Evolutionary conservation across 2,113 vertebrate species (phyloP).

Genomic region (Menura novaehollandiae): DNA sequence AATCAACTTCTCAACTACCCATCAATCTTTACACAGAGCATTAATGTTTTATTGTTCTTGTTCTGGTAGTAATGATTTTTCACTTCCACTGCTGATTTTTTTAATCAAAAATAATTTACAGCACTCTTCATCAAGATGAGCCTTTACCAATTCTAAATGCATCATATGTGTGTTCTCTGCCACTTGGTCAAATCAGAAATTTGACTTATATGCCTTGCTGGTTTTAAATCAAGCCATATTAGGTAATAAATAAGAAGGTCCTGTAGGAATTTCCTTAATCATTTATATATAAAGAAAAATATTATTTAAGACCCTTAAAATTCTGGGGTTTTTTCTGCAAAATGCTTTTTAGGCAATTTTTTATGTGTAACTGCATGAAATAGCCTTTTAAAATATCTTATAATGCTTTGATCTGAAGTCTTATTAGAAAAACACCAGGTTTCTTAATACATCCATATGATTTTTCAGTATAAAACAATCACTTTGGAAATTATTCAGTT

Average conservation of each 20-base stretch:
- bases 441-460: not conserved
- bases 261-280: not conserved
- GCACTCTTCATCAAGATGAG: not conserved
- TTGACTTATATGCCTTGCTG: not conserved
- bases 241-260: not conserved
- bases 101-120: slow-evolving; percentile 42
- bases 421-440: not conserved
- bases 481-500: not conserved
- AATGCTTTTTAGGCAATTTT: not conserved
- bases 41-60: slow-evolving; percentile 48
- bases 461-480: not conserved
- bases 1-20: slow-evolving; percentile 19
- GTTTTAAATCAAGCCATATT: not conserved
- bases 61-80: slow-evolving; percentile 42
- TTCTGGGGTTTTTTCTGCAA: not conserved
- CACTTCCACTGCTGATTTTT: slow-evolving; percentile 36
- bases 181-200: not conserved
- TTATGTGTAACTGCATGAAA: not conserved
- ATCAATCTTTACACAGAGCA: slow-evolving; percentile 15
- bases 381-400: not conserved
- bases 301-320: not conserved
- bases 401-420: not conserved
- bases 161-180: not conserved
- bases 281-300: not conserved
- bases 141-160: slow-evolving; percentile 9